Conservation (phyloP, 2,113 vertebrate species). For the Ciconia maguari region DNA sequence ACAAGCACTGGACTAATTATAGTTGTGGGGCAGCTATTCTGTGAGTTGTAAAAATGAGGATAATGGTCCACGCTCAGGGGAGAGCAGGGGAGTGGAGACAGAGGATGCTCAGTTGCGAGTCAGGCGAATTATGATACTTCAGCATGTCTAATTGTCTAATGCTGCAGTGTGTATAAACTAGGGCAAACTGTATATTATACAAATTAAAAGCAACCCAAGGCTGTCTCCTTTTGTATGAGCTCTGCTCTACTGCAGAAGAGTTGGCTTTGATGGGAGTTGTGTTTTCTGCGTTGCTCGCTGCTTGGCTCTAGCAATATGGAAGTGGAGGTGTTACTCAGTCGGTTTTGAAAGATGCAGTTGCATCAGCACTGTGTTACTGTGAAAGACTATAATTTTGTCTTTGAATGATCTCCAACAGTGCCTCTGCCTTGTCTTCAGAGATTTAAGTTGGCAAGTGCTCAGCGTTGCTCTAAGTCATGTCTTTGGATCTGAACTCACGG, state of each 20-base stretch:
- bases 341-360: neutral
- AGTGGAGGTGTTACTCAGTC: neutral
- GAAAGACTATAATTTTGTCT: neutral
- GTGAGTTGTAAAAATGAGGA: slow-evolving; percentile 17
- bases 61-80: neutral
- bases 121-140: slow-evolving; percentile 38
- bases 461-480: fast-evolving
- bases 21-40: neutral
- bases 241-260: neutral
- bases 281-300: neutral
- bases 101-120: neutral
- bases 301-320: neutral
- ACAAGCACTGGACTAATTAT: neutral
- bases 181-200: slow-evolving; percentile 24
- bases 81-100: neutral
- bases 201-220: slow-evolving; percentile 36
- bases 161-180: slow-evolving; percentile 40
- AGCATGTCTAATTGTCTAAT: slow-evolving; percentile 66
- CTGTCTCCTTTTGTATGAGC: neutral
- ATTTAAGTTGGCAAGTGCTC: neutral
- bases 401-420: neutral
- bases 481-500: neutral
- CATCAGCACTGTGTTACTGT: neutral
- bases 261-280: neutral
- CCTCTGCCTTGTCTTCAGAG: neutral